Evolutionary conservation across 2,797 vertebrate species (phyloP).

Genomic region (Chrosomus eos): DNA sequence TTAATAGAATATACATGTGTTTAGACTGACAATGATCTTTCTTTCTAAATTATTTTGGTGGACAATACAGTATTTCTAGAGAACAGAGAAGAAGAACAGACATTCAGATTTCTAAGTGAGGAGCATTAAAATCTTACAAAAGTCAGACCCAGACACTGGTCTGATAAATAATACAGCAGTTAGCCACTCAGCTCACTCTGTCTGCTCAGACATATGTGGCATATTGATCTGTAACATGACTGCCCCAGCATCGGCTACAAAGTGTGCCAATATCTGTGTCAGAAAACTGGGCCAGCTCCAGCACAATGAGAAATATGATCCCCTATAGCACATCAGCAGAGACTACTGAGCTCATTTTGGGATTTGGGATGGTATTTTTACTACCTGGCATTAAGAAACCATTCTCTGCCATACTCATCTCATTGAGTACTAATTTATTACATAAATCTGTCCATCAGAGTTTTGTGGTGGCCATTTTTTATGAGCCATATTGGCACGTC

Average conservation of each 20-base stretch:
- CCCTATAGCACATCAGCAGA: slow-evolving; percentile 52
- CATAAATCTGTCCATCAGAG: background rate
- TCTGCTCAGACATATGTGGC: slow-evolving; percentile 48
- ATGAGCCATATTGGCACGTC: background rate
- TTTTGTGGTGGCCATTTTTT: background rate
- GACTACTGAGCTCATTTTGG: slow-evolving; percentile 43
- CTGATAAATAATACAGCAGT: slow-evolving; percentile 54
- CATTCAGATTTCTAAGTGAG: background rate
- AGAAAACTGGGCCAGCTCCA: slow-evolving; percentile 64
- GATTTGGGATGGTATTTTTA: slow-evolving; percentile 54
- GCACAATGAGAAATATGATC: slow-evolving; percentile 58
- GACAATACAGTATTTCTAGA: background rate
- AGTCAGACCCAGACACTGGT: slow-evolving; percentile 32
- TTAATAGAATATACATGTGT: background rate
- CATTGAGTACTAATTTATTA: background rate
- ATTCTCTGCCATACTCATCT: slow-evolving; percentile 1
- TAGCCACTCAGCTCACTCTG: slow-evolving; percentile 40
- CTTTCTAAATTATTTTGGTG: background rate
- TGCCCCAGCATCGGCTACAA: slow-evolving; percentile 51
- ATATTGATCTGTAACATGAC: slow-evolving; percentile 62
- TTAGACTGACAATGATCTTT: background rate
- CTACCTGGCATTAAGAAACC: slow-evolving; percentile 25
- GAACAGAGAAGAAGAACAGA: background rate
- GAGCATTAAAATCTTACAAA: slow-evolving; percentile 17
- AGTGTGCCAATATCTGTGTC: slow-evolving; percentile 65